phyloP scores from a whole-genome alignment of 2,797 vertebrate species.

The Agapornis canus region DNA sequence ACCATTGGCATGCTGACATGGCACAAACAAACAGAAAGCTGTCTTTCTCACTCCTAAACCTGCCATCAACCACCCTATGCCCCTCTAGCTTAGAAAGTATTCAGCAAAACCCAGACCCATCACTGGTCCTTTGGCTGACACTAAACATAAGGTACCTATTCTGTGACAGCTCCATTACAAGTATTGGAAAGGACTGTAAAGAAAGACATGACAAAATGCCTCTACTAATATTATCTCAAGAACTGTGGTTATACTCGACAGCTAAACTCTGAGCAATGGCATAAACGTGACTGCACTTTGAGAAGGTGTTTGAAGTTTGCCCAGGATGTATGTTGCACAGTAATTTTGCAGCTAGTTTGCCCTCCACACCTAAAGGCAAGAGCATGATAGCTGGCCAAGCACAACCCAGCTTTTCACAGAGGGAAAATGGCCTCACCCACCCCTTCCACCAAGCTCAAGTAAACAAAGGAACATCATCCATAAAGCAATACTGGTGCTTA shows the following conservation, averaged over 20 bases:
- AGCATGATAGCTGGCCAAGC: background rate
- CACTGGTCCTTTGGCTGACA: background rate
- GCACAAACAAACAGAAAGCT: background rate
- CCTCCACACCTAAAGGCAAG: background rate
- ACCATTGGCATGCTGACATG: background rate
- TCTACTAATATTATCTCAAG: background rate
- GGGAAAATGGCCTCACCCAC: background rate
- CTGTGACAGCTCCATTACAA: background rate
- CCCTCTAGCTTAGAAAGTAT: background rate
- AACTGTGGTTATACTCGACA: background rate
- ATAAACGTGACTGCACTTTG: background rate
- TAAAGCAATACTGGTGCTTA: background rate
- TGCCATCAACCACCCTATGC: background rate
- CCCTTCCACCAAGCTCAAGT: background rate
- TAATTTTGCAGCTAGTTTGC: background rate
- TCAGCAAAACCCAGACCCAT: background rate
- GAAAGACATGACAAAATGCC: background rate
- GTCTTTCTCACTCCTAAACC: background rate
- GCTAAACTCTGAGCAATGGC: background rate
- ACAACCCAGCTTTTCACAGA: background rate
- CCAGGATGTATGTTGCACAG: background rate
- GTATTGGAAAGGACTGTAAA: background rate
- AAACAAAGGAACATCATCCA: background rate
- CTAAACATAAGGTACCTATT: background rate
- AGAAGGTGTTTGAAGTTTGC: slow-evolving; percentile 7